Evolutionary conservation across 2,797 vertebrate genomes (phyloP).

Genomic region (Propithecus perrieri): DNA sequence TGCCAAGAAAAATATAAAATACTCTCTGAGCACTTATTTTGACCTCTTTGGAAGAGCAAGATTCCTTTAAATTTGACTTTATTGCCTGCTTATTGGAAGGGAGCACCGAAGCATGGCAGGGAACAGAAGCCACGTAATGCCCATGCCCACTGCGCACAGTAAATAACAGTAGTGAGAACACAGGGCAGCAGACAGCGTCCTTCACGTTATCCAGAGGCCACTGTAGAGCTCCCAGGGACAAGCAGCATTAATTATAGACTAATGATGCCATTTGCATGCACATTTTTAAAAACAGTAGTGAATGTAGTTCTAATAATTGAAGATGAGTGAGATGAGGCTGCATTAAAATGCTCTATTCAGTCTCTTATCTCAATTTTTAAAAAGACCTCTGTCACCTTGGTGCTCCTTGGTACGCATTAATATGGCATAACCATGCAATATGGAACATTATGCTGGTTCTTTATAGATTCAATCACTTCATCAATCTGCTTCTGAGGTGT

Average conservation of each 20-base stretch:
- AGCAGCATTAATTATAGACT: constrained; percentile 73
- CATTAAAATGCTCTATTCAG: constrained; percentile 59
- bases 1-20: constrained; percentile 64
- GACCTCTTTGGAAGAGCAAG: constrained; percentile 40
- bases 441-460: constrained; percentile 6
- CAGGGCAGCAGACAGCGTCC: constrained; percentile 20
- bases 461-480: constrained; percentile 31
- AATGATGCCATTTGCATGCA: constrained; percentile 73
- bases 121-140: not conserved
- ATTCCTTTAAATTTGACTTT: constrained; percentile 45
- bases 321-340: constrained; percentile 57
- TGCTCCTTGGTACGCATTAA: constrained; percentile 52
- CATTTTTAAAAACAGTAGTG: constrained; percentile 73
- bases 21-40: constrained; percentile 48
- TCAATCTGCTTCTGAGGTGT: not conserved
- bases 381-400: constrained; percentile 57
- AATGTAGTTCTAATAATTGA: constrained; percentile 58
- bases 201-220: constrained; percentile 70
- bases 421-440: not conserved
- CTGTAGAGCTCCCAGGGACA: constrained; percentile 50
- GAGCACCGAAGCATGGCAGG: not conserved
- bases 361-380: constrained; percentile 63
- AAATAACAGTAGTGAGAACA: not conserved
- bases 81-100: not conserved
- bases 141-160: not conserved